Percentiles rank a stretch among this genome's conserved stretches.
phyloP scores from a whole-genome alignment of 2,797 vertebrate genomes.

The Micromesistius poutassou region DNA sequence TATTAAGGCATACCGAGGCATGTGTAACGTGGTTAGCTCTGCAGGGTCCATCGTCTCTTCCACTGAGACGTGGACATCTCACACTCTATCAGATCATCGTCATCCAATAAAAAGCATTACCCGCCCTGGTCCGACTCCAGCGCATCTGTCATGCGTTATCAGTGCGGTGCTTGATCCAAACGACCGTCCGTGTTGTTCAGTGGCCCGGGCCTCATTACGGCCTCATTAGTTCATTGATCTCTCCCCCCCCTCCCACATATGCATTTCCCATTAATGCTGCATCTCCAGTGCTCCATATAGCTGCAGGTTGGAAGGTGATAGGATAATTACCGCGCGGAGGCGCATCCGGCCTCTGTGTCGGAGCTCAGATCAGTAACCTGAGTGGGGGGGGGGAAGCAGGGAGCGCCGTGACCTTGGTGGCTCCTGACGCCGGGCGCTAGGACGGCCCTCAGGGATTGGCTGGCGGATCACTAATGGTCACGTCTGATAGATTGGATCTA shows the following conservation, averaged over 20 bases:
- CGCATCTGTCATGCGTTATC: background rate
- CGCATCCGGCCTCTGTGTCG: constrained; percentile 40
- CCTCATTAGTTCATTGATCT: constrained; percentile 61
- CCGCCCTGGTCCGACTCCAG: background rate
- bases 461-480: constrained; percentile 43
- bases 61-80: background rate
- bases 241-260: constrained; percentile 33
- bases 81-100: background rate
- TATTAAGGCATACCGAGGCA: background rate
- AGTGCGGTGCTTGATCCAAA: constrained; percentile 19
- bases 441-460: constrained; percentile 38
- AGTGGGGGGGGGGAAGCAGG: constrained; percentile 41
- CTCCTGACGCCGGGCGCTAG: constrained; percentile 32
- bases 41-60: background rate
- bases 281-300: constrained; percentile 63
- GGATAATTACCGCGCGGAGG: constrained; percentile 60
- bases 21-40: background rate
- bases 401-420: constrained; percentile 57
- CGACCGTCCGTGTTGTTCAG: constrained; percentile 23
- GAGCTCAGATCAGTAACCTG: constrained; percentile 50
- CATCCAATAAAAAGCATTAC: background rate
- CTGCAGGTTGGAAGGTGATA: constrained; percentile 68
- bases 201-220: constrained; percentile 47
- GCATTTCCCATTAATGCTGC: constrained; percentile 70
- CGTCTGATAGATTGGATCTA: constrained; percentile 37